Conservation (phyloP, 2,888 invertebrate species). For the Hypercompe scribonia region DNA sequence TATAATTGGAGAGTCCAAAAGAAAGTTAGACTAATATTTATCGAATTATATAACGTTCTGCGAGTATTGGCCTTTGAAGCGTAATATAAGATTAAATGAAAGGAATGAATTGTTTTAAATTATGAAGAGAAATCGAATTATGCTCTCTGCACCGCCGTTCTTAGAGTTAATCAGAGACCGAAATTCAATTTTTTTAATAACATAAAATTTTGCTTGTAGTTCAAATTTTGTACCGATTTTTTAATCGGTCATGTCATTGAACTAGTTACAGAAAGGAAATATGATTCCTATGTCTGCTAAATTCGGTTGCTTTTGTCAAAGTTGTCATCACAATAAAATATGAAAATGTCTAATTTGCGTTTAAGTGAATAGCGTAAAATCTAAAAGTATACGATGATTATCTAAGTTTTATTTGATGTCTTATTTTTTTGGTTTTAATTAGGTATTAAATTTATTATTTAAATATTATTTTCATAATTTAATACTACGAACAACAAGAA, state of each 20-base stretch:
- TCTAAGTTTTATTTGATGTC: background rate
- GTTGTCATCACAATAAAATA: background rate
- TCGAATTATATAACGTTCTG: slow-evolving; percentile 38
- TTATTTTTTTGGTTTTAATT: background rate
- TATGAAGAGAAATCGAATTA: slow-evolving; percentile 47
- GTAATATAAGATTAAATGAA: slow-evolving; percentile 47
- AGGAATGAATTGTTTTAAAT: slow-evolving; percentile 43
- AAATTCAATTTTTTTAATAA: slow-evolving; percentile 2
- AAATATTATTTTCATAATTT: too few relatives aligned
- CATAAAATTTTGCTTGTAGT: background rate
- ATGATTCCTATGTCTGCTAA: background rate
- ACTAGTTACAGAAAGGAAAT: background rate
- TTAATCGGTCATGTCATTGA: background rate
- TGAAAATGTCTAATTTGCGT: background rate
- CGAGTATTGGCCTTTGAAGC: slow-evolving; percentile 28
- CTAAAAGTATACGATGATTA: background rate
- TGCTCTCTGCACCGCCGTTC: slow-evolving; percentile 24
- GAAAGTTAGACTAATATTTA: slow-evolving; percentile 39
- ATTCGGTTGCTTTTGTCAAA: background rate
- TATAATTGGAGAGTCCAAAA: slow-evolving; percentile 15
- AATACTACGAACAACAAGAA: background rate
- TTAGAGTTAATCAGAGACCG: background rate
- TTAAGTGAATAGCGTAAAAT: background rate
- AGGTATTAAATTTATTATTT: background rate
- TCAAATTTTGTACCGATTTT: background rate